Base-by-base conservation (phyloP, 2,113 vertebrate species). In the Callionymus lyra region DNA sequence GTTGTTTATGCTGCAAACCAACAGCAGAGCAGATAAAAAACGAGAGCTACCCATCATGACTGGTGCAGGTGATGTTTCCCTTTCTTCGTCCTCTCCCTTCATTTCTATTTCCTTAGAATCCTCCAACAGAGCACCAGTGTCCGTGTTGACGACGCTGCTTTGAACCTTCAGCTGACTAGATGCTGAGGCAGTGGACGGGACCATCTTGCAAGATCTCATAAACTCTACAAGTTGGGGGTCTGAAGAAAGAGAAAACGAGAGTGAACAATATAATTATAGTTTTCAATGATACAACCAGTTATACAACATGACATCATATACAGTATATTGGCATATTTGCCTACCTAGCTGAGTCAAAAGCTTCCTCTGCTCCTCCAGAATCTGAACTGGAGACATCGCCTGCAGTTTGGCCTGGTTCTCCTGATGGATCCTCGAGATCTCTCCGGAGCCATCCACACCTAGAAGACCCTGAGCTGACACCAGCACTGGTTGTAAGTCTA, bases 161-260 rank as follows among this genome's bases (percentile, higher is more conserved):
- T 50, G 34, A 13, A 41, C 65, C 41, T 52, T 35, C 4, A 37
- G 41, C 16, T 21, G 60, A 54, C 56, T 46, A 54, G 66, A 58
- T 32, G 67, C 9, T 6, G 63, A 58, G 16, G 44, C 16, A 44
- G 75, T 63, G 34, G 50, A 71, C 0, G 50, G 18, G 37, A 17
- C 6, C 4, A 44, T 70, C 62, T 77, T 69, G 9, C 41, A 79
- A 58, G 91, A 89, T 73, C 79, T 88, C 50, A 99, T 73, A 68
- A 98, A 97, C 53, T 90, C 85, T 54, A 97, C 82, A 51, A 97
- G 65, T 70, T 70, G 80, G 35, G 91, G 86, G 82, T 94, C 95
- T 99, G 72, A 27, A 27, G 21, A 47, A 68, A 75, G 50, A 59
- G 34, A 61, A 62, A 58, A 47, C 44, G 60, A 68, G 38, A 5